Conservation (phyloP, 2,888 invertebrate species). For the Coleophora flavipennella region DNA sequence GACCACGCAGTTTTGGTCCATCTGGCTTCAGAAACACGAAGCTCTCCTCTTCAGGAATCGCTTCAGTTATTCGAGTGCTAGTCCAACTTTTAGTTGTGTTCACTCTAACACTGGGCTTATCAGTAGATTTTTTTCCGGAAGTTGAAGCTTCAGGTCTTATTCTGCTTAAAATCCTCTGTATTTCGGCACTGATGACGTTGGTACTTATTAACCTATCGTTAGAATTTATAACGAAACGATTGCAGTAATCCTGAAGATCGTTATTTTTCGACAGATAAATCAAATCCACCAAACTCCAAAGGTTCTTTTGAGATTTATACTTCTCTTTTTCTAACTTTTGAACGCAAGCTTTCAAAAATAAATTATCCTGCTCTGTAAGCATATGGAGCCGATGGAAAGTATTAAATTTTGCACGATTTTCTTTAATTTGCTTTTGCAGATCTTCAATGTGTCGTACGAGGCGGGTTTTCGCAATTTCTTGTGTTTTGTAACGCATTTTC, state of each 20-base stretch:
- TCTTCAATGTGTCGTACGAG: constrained; percentile 37
- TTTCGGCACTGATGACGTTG: constrained; percentile 37
- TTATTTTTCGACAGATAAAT: constrained; percentile 43
- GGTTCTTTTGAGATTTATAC: constrained; percentile 38
- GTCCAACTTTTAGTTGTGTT: constrained; percentile 14
- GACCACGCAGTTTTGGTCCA: constrained; percentile 40
- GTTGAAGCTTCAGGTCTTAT: constrained; percentile 1
- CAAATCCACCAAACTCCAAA: constrained; percentile 41
- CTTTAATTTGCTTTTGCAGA: constrained; percentile 41
- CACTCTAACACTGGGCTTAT: neutral
- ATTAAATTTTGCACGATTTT: constrained; percentile 37
- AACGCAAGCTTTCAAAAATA: constrained; percentile 40
- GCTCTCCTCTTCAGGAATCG: constrained; percentile 21
- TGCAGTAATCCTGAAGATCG: constrained; percentile 45
- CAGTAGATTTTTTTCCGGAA: constrained; percentile 9
- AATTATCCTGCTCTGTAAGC: constrained; percentile 50
- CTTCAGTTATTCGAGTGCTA: constrained; percentile 18
- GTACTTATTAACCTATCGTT: constrained; percentile 39
- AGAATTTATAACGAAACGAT: constrained; percentile 42
- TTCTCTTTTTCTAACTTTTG: constrained; percentile 41
- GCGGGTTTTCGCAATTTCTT: constrained; percentile 42
- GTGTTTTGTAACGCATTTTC: constrained; percentile 39
- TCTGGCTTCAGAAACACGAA: constrained; percentile 25
- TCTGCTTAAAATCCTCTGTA: constrained; percentile 32
- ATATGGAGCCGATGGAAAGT: constrained; percentile 52